A percentile compares a stretch with the other conserved stretches of the same genome.
These are phyloP conservation scores for Perizoma flavofasciatum DNA, from an alignment of 2,888 invertebrate species.

Conservation along the genomic window DNA sequence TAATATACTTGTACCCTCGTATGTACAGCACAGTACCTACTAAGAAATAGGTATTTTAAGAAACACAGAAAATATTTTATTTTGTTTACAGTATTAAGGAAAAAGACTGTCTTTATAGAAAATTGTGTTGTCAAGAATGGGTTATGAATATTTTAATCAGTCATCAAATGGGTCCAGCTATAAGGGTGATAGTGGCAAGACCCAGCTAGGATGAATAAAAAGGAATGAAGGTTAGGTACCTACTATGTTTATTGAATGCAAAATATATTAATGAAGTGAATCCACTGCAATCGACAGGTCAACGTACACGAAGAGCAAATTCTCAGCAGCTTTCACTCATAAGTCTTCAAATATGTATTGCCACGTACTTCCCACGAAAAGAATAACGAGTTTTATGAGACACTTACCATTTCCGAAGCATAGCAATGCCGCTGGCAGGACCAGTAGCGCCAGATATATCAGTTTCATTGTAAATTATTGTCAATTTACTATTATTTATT, in stretches of 20 bases:
- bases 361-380: slow-evolving; percentile 67
- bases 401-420: slow-evolving; percentile 89
- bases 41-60: no score
- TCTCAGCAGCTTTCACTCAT: slow-evolving; percentile 56
- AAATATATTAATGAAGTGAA: background rate
- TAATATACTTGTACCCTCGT: no score
- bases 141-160: background rate
- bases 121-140: no score
- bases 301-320: background rate
- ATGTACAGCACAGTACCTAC: no score
- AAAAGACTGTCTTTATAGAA: no score
- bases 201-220: background rate
- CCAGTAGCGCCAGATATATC: slow-evolving; percentile 85
- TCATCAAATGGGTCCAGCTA: background rate
- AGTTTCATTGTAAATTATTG: slow-evolving; percentile 85
- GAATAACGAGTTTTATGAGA: slow-evolving; percentile 45
- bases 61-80: no score
- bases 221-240: slow-evolving; percentile 1
- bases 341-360: slow-evolving; percentile 55
- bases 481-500: slow-evolving; percentile 47
- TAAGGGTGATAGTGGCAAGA: background rate
- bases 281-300: no score
- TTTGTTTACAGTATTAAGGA: no score
- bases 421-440: slow-evolving; percentile 88
- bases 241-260: background rate